A percentile compares a stretch with the other conserved stretches of the same genome.
These are phyloP conservation scores for Anoncus sp. DNA, from an alignment of 2,888 invertebrate species.

Conservation along the genomic window DNA sequence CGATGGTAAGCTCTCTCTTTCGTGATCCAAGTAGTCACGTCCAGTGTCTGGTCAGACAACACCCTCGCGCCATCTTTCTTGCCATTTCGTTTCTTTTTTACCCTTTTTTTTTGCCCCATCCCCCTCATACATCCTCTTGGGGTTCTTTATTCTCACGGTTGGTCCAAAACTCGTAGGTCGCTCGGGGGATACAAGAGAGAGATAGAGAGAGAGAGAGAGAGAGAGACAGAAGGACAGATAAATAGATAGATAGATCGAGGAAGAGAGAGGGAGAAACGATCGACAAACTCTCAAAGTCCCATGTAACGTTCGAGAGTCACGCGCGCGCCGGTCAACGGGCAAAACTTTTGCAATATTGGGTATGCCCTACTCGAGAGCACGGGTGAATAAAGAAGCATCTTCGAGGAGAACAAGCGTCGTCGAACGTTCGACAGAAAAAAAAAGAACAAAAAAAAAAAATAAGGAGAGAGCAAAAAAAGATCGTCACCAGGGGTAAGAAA, in stretches of 20 bases:
- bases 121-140: not conserved
- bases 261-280: conserved; percentile 32
- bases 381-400: conserved; percentile 49
- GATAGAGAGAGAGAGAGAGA: not conserved
- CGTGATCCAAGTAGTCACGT: conserved; percentile 25
- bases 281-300: conserved; percentile 70
- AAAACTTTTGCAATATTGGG: conserved; percentile 78
- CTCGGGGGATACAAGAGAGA: conserved; percentile 18
- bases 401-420: conserved; percentile 49
- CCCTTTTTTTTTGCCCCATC: too few relatives aligned
- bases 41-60: conserved; percentile 33
- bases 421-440: conserved; percentile 20
- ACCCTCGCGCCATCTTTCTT: conserved; percentile 10
- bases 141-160: conserved; percentile 22
- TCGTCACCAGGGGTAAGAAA: conserved; percentile 25
- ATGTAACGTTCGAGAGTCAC: conserved; percentile 44
- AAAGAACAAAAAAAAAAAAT: not conserved
- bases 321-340: conserved; percentile 52
- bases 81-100: conserved; percentile 3
- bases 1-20: not conserved
- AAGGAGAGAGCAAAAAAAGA: not conserved
- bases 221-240: not conserved
- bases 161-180: conserved; percentile 25
- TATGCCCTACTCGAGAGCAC: conserved; percentile 61
- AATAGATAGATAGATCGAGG: conserved; percentile 40